phyloP scores from a whole-genome alignment of 2,797 vertebrate genomes.

The Parauchenoglanis punctatus region DNA sequence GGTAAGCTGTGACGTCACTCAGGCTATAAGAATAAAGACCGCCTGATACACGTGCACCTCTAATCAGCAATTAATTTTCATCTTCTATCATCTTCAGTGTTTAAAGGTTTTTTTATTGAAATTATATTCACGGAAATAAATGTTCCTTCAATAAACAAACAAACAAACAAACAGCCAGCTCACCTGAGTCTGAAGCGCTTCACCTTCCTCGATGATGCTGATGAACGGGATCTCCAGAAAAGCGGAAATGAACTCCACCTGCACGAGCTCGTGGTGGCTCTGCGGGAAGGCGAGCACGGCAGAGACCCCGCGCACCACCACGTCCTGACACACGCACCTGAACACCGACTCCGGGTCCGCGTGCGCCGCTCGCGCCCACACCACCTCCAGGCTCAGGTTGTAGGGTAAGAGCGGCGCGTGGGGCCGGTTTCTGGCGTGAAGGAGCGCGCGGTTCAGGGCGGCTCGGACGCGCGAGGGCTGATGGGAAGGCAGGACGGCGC shows the following conservation, averaged over 20 bases:
- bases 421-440: slow-evolving; percentile 70
- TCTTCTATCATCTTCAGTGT: too few species aligned
- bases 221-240: slow-evolving; percentile 89
- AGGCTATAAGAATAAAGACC: not conserved
- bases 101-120: too few species aligned
- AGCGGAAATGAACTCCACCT: slow-evolving; percentile 89
- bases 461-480: slow-evolving; percentile 83
- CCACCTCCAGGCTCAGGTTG: slow-evolving; percentile 89
- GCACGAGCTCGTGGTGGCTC: slow-evolving; percentile 84
- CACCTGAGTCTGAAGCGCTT: slow-evolving; percentile 86
- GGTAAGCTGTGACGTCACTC: not conserved
- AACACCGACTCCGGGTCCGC: slow-evolving; percentile 86
- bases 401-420: slow-evolving; percentile 75
- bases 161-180: not conserved
- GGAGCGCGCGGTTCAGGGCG: slow-evolving; percentile 81
- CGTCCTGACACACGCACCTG: slow-evolving; percentile 83
- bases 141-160: not conserved
- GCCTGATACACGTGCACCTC: too few species aligned
- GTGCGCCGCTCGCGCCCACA: slow-evolving; percentile 74
- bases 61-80: too few species aligned
- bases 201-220: slow-evolving; percentile 84
- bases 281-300: slow-evolving; percentile 90
- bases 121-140: too few species aligned
- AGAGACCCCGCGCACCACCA: slow-evolving; percentile 84
- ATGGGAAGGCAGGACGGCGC: slow-evolving; percentile 81